A percentile compares a stretch with the other conserved stretches of the same genome.
Evolutionary conservation across 37 sponge, comb jelly and placozoan genomes (phyloP).

Genomic region (Mnemiopsis leidyi): DNA sequence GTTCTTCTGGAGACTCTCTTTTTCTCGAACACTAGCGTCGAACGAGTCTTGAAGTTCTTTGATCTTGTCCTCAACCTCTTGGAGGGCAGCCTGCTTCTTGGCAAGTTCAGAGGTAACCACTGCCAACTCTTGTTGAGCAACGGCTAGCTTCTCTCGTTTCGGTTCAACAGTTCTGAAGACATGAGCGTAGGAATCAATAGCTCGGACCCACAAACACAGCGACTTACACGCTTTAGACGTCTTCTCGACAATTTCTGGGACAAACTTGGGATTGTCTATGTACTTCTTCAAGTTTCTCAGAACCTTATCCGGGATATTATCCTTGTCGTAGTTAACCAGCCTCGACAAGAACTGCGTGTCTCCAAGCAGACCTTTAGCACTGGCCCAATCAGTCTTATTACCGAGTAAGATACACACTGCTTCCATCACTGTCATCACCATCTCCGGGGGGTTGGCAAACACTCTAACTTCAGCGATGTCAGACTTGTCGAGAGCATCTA

Average conservation of each 20-base stretch:
- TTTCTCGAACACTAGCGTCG: constrained; percentile 83
- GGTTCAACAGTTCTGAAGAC: constrained; percentile 96
- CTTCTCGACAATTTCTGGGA: constrained; percentile 89
- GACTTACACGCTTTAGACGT: constrained; percentile 97
- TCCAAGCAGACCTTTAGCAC: constrained; percentile 83
- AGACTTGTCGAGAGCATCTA: constrained; percentile 94
- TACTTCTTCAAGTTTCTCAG: constrained; percentile 97
- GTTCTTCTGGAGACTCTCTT: constrained; percentile 84
- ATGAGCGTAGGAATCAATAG: constrained; percentile 87
- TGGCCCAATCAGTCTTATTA: constrained; percentile 88
- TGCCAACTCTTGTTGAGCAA: constrained; percentile 82
- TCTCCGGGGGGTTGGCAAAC: constrained; percentile 93
- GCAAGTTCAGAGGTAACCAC: constrained; percentile 79
- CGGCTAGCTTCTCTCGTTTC: constrained; percentile 88
- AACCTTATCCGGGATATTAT: constrained; percentile 87
- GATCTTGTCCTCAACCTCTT: constrained; percentile 87
- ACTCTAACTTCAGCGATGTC: constrained; percentile 96
- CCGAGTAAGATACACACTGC: constrained; percentile 88
- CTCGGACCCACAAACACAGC: constrained; percentile 97
- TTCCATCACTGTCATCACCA: constrained; percentile 96
- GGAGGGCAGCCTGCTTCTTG: constrained; percentile 85
- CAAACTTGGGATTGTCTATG: constrained; percentile 96
- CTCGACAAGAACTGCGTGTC: constrained; percentile 86
- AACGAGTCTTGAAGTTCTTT: constrained; percentile 67
- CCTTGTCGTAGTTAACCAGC: constrained; percentile 93